Evolutionary conservation across 2,888 invertebrate genomes (phyloP), one percentile per base, ranked within the genome.

Genomic region (Tholera decimalis): DNA sequence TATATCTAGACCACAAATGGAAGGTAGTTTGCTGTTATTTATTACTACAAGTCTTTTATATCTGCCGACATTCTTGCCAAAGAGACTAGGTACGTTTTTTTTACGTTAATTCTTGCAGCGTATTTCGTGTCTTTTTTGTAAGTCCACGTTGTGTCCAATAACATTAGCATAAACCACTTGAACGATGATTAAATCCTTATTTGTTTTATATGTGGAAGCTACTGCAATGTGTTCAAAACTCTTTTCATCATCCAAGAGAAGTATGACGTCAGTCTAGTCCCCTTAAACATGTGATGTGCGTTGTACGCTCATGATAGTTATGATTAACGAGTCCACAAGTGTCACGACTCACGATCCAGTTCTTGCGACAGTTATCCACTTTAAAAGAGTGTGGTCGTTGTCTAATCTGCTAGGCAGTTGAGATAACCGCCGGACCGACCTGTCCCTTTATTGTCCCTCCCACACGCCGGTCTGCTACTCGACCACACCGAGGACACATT

Each of bases 321-420:
- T 49, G 56, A 61, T 43, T 39, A 46, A 33, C 55, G 51, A 55
- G 54, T 51, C 18, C 50, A 51, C 74, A 74, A 62, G 43, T 54
- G 50, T 54, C 60, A 41, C 61, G 69, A 49, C 41, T 39, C 47
- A 46, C 66, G 68, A 54, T 60, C 61, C 54, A 58, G 41, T 54
- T 69, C 68, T 43, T 22, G 55, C 57, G 68, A 61, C 53, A 67
- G 77, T 79, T 61, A 77, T 73, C 60, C 77, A 78, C 73, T 80
- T 80, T 57, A 72, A 70, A 70, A 70, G 46, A 35, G 59, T 67
- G 76, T 67, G 37, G 44, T 60, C 65, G 55, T 64, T 57, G 65
- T 80, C 62, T 79, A 79, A 80, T 81, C 73, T 81, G 28, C 62
- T 33, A 59, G 67, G 63, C 70, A 75, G 75, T 67, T 57, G 66